phyloP scores from a whole-genome alignment of 2,113 vertebrate species.

The Trochalopteron elliotii region DNA sequence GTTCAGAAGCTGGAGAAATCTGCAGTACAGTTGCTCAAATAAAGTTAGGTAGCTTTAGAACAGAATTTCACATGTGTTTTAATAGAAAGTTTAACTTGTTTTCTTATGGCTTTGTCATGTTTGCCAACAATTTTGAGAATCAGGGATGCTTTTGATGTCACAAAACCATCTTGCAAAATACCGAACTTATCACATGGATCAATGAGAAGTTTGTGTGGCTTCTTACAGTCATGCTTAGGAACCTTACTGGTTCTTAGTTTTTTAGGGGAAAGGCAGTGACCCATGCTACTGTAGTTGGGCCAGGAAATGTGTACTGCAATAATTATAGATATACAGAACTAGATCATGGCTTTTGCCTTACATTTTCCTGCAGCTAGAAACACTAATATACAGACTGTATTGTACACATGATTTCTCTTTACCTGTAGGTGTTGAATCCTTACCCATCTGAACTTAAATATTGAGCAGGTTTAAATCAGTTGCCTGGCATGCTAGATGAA shows the following conservation, averaged over 20 bases:
- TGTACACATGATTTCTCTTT: neutral
- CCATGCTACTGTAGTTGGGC: neutral
- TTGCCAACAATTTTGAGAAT: neutral
- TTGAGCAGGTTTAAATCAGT: neutral
- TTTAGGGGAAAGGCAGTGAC: neutral
- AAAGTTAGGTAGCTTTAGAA: neutral
- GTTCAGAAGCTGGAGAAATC: neutral
- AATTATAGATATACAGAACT: neutral
- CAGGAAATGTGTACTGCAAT: neutral
- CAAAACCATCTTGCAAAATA: neutral
- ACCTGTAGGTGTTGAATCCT: neutral
- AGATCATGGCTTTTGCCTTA: neutral
- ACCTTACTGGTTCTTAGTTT: neutral
- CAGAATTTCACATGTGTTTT: neutral
- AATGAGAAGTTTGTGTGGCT: neutral
- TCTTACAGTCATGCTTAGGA: neutral
- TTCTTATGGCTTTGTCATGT: neutral
- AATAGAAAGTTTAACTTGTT: neutral
- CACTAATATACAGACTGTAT: neutral
- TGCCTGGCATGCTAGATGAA: neutral
- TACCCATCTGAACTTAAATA: neutral
- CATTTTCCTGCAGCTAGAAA: neutral
- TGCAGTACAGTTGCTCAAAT: neutral
- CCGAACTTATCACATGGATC: neutral
- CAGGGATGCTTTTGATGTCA: neutral